Evolutionary conservation across 2,888 invertebrate genomes (phyloP), one percentile per base, ranked within the genome.

Genomic region (Lordiphosa fenestrarum): DNA sequence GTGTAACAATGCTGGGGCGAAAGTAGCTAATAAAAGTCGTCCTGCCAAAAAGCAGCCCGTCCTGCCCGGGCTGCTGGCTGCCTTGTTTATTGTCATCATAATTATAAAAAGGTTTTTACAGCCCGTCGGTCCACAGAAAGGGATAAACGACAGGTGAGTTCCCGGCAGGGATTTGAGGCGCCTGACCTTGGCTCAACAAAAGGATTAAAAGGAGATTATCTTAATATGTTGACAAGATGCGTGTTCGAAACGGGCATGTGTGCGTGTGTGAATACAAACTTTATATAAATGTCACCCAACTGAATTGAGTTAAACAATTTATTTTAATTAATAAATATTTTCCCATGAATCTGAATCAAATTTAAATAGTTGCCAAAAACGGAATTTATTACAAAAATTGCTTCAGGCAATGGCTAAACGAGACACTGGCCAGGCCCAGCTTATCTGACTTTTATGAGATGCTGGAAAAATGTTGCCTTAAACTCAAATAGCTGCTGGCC

Each of bases 171-270:
- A n/a, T n/a, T 25, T 25, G 9, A 48, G 51, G 54, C 44, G 55
- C 57, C 54, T 64, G 84, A 81, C 84, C 85, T 73, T 81, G 84
- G 73, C 77, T 84, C 81, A 77, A 69, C 81, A 69, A 84, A 84
- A 53, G 84, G 81, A 81, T 81, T 85, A 85, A 85, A 83, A 68
- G 73, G 61, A 64, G 76, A 85, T 80, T 85, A 80, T 80, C 80
- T 80, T 83, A 83, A 83, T 85, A 85, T 85, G 80, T 80, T 80
- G 80, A 80, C 80, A 80, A 83, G 85, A 85, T 80, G 66, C 83
- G 69, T 83, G 74, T 69, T 69, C 84, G 83, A 77, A 65, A 69
- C 9, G 7, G 30, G 30, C 30, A 65, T 58, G 56, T 49, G 47
- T 44, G 13, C 10, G 15, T 15, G 7, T 2, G 30, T 33, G 9